Base-by-base conservation (phyloP, 2,888 invertebrate genomes). In the Archaeoteleia sp. region DNA sequence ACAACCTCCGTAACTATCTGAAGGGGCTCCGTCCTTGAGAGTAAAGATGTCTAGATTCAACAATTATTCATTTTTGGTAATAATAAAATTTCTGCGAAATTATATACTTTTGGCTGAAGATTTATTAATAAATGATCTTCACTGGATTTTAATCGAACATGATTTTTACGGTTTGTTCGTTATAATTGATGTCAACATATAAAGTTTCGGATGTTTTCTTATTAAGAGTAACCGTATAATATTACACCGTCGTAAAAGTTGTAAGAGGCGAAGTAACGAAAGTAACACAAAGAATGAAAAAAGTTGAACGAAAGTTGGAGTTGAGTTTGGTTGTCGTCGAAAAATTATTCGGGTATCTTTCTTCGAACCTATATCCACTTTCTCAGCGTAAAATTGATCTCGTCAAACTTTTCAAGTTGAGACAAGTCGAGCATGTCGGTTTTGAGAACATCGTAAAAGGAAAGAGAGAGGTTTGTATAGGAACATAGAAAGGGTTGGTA, bases 331-430 rank as follows among this genome's bases (percentile, higher is more conserved):
- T 29, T n/a, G 45, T 45, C 29, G 30, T 4, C 30, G 14, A 14
- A 43, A 25, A 48, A 27, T 10, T 25, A 25, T 48, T 10, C 35
- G 9, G 27, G 25, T 20, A 34, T 23, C 20, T 20, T 46, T n/a
- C 46, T 23, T 6, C 5, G 10, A 39, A 12, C 13, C 3, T 12
- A 12, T 10, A 32, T 32, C 2, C 13, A 12, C 13, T 12, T 9
- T 12, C n/a, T 32, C 32, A 10, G 70, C 60, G 70, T 70, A 77
- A 78, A 75, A 75, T 78, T 76, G 78, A 77, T 75, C 71, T 78
- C 74, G 77, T 74, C 73, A 72, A 73, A 80, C 80, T 72, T 80
- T 80, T 73, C 57, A 9, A 32, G 32, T 7, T 17, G 17, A 39
- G 7, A 20, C 39, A 10, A 12, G 12, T 32, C 13, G 12, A 32